Percentiles rank a stretch among this genome's conserved stretches.
These are phyloP conservation scores for Antechinus stuartii DNA, from an alignment of 2,113 vertebrate genomes.

Conservation along the genomic window DNA sequence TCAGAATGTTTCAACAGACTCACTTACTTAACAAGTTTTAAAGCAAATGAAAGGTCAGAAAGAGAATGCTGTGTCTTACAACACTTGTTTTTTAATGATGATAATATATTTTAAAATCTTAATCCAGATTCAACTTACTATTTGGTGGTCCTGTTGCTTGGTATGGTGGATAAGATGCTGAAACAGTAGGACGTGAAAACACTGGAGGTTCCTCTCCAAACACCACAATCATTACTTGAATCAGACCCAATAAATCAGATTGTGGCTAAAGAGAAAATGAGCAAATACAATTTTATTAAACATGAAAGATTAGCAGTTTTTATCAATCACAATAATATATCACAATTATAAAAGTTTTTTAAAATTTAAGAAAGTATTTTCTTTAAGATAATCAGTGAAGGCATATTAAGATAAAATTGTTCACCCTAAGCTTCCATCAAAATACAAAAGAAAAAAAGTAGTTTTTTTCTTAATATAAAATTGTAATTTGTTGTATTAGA, in stretches of 20 bases:
- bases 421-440: neutral
- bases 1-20: constrained; percentile 67
- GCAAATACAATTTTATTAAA: constrained; percentile 44
- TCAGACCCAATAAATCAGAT: constrained; percentile 95
- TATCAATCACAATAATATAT: neutral
- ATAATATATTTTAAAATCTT: constrained; percentile 27
- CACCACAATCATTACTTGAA: constrained; percentile 99
- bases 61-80: neutral
- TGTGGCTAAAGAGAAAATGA: constrained; percentile 88
- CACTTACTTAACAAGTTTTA: constrained; percentile 72
- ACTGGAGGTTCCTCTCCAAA: constrained; percentile 98
- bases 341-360: neutral
- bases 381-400: neutral
- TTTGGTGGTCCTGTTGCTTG: constrained; percentile 96
- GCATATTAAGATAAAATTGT: neutral
- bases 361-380: neutral
- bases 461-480: neutral
- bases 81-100: constrained; percentile 7
- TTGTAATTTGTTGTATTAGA: neutral
- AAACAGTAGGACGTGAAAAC: constrained; percentile 94
- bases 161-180: constrained; percentile 92
- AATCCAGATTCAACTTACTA: constrained; percentile 85
- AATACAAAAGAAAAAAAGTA: neutral
- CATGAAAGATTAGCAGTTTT: neutral
- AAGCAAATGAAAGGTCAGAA: constrained; percentile 66